These are phyloP conservation scores for Aeoliscus strigatus DNA, from an alignment of 2,797 vertebrate genomes.

Conservation along the genomic window DNA sequence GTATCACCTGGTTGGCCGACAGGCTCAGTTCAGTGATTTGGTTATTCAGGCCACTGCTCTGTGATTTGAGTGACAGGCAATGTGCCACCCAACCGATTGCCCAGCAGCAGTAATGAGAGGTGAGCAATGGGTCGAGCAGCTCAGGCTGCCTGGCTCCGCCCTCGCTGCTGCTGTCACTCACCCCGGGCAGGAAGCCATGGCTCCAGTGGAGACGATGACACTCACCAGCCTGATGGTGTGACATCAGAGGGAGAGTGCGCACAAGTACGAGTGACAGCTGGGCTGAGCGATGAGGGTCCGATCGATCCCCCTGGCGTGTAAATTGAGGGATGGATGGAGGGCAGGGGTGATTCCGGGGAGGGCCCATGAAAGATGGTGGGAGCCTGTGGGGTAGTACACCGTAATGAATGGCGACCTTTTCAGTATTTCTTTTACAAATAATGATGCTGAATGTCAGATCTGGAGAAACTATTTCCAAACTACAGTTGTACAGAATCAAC, in stretches of 20 bases:
- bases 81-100: conserved; percentile 49
- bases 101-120: conserved; percentile 61
- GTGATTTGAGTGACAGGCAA: conserved; percentile 47
- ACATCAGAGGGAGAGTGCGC: conserved; percentile 43
- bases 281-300: conserved; percentile 63
- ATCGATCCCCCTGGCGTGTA: conserved; percentile 51
- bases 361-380: conserved; percentile 49
- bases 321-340: conserved; percentile 10
- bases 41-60: conserved; percentile 19
- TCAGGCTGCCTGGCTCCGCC: conserved; percentile 52
- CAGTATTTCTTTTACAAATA: not conserved
- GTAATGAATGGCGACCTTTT: not conserved
- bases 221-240: conserved; percentile 36
- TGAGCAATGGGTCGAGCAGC: conserved; percentile 44
- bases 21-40: conserved; percentile 23
- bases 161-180: conserved; percentile 62
- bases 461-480: too few species aligned
- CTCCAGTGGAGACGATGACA: conserved; percentile 50
- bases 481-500: too few species aligned
- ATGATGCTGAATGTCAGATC: not conserved
- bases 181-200: conserved; percentile 40
- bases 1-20: conserved; percentile 36
- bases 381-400: conserved; percentile 6
- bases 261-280: conserved; percentile 61
- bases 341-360: conserved; percentile 22